Base-by-base conservation (phyloP, 64 coral and sea anemone genomes). In the Dendrophyllia cribrosa region DNA sequence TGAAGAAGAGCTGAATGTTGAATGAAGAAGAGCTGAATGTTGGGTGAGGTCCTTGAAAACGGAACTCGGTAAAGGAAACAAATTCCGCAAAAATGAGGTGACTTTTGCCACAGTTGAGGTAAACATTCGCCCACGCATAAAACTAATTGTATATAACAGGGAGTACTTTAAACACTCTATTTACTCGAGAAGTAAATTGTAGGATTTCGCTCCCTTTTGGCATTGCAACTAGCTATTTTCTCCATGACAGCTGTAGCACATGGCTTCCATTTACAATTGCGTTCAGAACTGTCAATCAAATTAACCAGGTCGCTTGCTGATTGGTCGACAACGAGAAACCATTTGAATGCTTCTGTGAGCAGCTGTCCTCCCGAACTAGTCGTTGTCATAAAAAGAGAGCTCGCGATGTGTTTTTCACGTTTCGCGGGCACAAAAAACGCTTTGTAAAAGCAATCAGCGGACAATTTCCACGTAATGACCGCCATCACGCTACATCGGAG, bases 401-500 rank as follows among this genome's bases (percentile, higher is more conserved):
- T 74, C 75, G 72, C 71, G 80, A 77, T 86, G 61, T 43, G 59
- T 66, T 77, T 86, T 67, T 24, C 15, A 34, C 34, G 73, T 50
- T 69, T 70, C 74, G 51, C 58, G 81, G 11, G 64, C 19, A 9
- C 44, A 10, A 83, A 97, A 77, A 94, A 85, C 76, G 92, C 74
- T 63, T 90, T 78, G 55, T 43, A 75, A 21, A 61, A 68, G 46
- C 43, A 71, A 97, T 47, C 78, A 80, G 74, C 49, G 21, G 49
- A 16, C 20, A 16, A 86, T 80, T 59, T 44, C 34, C 47, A 56
- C 87, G 89, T 79, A 43, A 97, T 97, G 95, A 94, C 95, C 70
- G 92, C 80, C 66, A 93, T 97, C 68, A 88, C 95, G 72, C 73
- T 94, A 55, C 88, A 94, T 74, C 82, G 88, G 19, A 17, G 81